Conservation (phyloP, 2,113 vertebrate species). For the Neogobius melanostomus region DNA sequence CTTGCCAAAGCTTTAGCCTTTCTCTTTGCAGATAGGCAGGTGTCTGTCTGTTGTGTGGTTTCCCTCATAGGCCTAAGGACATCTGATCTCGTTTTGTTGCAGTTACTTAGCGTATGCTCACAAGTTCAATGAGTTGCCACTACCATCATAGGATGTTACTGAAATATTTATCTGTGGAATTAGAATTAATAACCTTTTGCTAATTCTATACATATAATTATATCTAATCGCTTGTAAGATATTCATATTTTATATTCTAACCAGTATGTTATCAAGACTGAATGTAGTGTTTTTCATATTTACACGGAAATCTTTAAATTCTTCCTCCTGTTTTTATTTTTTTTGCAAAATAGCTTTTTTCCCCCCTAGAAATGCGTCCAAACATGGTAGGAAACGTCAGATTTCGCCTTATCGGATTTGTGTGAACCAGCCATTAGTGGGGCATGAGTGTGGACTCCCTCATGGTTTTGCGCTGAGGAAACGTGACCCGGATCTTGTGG, state of each 20-base stretch:
- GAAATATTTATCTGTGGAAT: constrained; percentile 80
- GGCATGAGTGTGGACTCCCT: constrained; percentile 52
- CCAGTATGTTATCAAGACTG: constrained; percentile 79
- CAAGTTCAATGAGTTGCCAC: constrained; percentile 54
- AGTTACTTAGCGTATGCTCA: constrained; percentile 51
- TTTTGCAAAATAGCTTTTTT: constrained; percentile 52
- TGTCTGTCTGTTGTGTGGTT: constrained; percentile 74
- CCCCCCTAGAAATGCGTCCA: constrained; percentile 70
- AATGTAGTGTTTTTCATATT: constrained; percentile 85
- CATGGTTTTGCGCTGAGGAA: constrained; percentile 25
- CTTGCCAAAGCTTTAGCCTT: constrained; percentile 94
- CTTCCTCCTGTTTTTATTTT: constrained; percentile 70
- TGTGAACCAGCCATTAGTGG: constrained; percentile 35
- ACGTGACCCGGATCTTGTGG: constrained; percentile 45
- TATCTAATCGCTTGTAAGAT: constrained; percentile 77
- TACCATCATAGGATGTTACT: constrained; percentile 73
- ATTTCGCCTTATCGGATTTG: constrained; percentile 22
- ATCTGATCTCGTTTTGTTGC: constrained; percentile 53
- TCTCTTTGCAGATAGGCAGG: constrained; percentile 78
- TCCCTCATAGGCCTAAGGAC: constrained; percentile 49
- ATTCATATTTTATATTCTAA: constrained; percentile 83
- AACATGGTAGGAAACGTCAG: constrained; percentile 69
- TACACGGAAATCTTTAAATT: constrained; percentile 69
- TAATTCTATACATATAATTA: constrained; percentile 79
- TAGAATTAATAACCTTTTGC: constrained; percentile 70